Base-by-base conservation (phyloP, 2,113 vertebrate species). In the Pterocles orientalis region DNA sequence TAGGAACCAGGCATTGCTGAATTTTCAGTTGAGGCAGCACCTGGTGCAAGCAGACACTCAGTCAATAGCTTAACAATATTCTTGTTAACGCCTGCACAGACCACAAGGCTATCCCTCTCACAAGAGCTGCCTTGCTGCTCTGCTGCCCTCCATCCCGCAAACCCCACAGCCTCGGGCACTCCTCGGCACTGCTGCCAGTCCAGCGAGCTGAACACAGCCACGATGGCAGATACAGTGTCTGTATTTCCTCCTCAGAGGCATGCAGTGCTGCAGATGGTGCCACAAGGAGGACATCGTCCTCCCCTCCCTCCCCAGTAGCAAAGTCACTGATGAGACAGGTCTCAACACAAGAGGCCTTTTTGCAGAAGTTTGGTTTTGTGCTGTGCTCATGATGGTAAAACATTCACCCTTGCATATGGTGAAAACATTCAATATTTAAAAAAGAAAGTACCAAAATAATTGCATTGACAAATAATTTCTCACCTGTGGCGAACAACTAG, bases 251-350 rank as follows among this genome's bases (percentile, higher is more conserved):
- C n/a, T 60, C 0, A 0, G 17, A 58, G 41, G 56, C 58, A 75
- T 8, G 12, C 0, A 0, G 43, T 36, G 51, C 36, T 90, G 43
- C 66, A 75, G 43, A 56, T 26, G 39, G n/a, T 64, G 29, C 4
- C 3, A 0, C 18, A 5, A 73, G 51, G 25, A 75, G 14, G 57
- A 48, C 26, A 12, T 2, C 3, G 17, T 16, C 31, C 51, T 36
- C 17, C 21, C 26, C 11, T 87, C 36, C 53, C 0, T 0, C 15
- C 25, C 13, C 3, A 0, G 51, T 9, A 60, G 20, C 16, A 0
- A 4, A 0, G 0, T 10, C 57, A 65, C 17, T 11, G 9, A 28
- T 12, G 8, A 17, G 21, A 48, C 9, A 39, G n/a, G 56, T 28
- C 17, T 24, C 33, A n/a, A 17, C 26, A 28, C 6, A 43, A 48